These are phyloP conservation scores for Polyommatus icarus DNA, from an alignment of 2,888 invertebrate species.

Conservation along the genomic window DNA sequence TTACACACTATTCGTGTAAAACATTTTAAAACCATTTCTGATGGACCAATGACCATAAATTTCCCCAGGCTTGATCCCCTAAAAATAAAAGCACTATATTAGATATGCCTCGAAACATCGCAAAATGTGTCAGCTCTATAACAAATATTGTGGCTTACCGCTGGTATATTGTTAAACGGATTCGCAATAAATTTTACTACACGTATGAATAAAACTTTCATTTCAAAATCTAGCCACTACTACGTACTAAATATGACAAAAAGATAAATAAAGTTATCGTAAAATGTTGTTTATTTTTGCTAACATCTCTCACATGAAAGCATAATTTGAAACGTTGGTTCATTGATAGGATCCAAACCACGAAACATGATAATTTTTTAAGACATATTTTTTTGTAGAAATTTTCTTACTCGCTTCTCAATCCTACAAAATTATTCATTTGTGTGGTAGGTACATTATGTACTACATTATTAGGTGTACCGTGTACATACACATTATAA, in stretches of 20 bases:
- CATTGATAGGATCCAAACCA: too few relatives aligned
- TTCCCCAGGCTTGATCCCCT: slow-evolving; percentile 12
- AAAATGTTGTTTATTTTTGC: background rate
- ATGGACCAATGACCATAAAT: slow-evolving; percentile 7
- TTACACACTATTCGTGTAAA: background rate
- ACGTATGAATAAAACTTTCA: slow-evolving; percentile 6
- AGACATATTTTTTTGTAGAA: too few relatives aligned
- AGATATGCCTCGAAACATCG: slow-evolving; percentile 14
- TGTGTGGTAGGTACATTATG: too few relatives aligned
- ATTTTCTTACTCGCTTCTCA: too few relatives aligned
- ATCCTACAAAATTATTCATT: too few relatives aligned
- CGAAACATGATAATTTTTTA: too few relatives aligned
- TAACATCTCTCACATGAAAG: background rate
- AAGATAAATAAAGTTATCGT: background rate
- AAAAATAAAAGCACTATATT: slow-evolving; percentile 21
- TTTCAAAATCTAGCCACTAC: background rate
- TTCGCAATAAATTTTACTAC: slow-evolving; percentile 8
- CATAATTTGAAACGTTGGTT: too few relatives aligned
- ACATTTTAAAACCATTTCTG: background rate
- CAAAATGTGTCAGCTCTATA: slow-evolving; percentile 8
- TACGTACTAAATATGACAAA: background rate
- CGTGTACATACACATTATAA: too few relatives aligned
- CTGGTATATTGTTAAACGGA: slow-evolving; percentile 18
- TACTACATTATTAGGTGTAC: too few relatives aligned
- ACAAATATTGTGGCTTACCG: slow-evolving; percentile 21